A percentile compares a stretch with the other conserved stretches of the same genome.
Evolutionary conservation across 2,888 invertebrate genomes (phyloP).

Genomic region (Calameuta pallipes): DNA sequence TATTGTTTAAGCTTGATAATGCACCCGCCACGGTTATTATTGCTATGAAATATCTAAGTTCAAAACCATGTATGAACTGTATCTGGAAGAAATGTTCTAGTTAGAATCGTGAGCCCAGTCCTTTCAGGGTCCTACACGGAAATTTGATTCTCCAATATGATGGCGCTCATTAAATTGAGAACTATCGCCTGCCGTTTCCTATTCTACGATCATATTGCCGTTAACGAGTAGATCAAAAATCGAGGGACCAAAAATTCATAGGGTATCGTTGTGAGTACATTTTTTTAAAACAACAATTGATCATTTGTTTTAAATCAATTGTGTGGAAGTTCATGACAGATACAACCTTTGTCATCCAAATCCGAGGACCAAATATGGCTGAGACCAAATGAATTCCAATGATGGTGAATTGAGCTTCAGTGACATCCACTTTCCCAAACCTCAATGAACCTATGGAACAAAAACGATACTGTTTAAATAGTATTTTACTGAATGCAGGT

Average conservation of each 20-base stretch:
- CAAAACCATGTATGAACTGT: constrained; percentile 74
- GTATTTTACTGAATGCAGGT: neutral
- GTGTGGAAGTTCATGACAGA: constrained; percentile 17
- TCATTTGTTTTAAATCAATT: neutral
- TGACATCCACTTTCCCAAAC: constrained; percentile 95
- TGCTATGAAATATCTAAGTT: constrained; percentile 82
- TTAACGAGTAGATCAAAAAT: neutral
- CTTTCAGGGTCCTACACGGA: neutral
- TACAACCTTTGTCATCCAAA: constrained; percentile 86
- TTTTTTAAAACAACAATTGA: neutral
- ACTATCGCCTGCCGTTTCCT: neutral
- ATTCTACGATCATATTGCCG: neutral
- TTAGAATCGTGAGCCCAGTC: constrained; percentile 15
- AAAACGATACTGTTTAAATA: constrained; percentile 8
- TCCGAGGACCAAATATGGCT: constrained; percentile 84
- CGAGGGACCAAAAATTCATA: neutral
- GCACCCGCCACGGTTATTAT: constrained; percentile 80
- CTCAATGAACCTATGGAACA: constrained; percentile 75
- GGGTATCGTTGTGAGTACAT: neutral
- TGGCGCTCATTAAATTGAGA: neutral
- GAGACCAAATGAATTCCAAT: constrained; percentile 90
- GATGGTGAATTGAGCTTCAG: constrained; percentile 96
- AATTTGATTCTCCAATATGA: neutral
- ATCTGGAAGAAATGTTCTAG: constrained; percentile 59
- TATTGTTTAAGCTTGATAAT: constrained; percentile 77